phyloP scores from a whole-genome alignment of 1,140 invertebrate species.

The Calliphora vicina region DNA sequence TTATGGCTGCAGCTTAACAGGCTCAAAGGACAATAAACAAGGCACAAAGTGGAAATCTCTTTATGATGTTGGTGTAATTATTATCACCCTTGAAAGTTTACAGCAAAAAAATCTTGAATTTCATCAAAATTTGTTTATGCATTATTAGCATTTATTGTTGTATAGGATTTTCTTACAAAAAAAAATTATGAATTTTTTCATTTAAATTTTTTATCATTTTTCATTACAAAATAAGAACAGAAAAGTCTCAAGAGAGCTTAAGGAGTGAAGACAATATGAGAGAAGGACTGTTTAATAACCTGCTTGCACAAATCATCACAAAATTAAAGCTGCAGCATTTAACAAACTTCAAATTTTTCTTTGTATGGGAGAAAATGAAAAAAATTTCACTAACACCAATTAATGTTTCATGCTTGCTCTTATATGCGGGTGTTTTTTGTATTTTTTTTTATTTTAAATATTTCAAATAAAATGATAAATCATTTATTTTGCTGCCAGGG shows the following conservation, averaged over 20 bases:
- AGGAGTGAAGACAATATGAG: background rate
- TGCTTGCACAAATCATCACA: background rate
- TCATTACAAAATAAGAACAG: background rate
- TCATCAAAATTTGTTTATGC: constrained; percentile 1
- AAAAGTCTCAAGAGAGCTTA: constrained; percentile 5
- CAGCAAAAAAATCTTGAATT: background rate
- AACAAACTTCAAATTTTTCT: background rate
- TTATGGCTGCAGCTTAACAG: background rate
- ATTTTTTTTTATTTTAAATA: background rate
- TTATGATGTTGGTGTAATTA: constrained; percentile 10
- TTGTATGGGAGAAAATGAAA: too few relatives aligned
- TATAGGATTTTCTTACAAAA: background rate
- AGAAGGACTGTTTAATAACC: background rate
- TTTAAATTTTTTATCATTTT: background rate
- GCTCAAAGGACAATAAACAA: background rate
- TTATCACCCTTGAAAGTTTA: background rate
- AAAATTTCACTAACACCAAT: background rate
- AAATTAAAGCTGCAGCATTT: background rate
- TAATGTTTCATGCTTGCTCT: background rate
- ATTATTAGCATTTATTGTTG: constrained; percentile 7
- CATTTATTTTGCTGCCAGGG: background rate
- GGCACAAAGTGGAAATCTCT: background rate
- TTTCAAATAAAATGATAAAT: background rate
- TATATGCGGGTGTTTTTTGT: background rate
- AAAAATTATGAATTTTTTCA: background rate